A percentile compares a stretch with the other conserved stretches of the same genome.
Conservation (phyloP, 2,113 vertebrate genomes). For the Arothron firmamentum region DNA sequence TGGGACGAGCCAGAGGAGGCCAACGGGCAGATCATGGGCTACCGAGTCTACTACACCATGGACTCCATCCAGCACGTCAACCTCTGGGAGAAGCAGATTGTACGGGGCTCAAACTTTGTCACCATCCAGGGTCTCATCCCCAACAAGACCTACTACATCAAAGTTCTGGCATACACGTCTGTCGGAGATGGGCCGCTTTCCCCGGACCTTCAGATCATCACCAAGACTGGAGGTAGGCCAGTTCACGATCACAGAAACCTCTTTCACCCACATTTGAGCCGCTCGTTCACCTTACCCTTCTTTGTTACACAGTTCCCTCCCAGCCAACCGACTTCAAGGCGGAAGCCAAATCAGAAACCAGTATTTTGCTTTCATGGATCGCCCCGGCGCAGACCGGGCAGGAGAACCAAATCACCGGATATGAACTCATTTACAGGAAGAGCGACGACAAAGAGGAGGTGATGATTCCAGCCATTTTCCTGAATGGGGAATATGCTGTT, state of each 20-base stretch:
- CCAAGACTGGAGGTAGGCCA: constrained; percentile 93
- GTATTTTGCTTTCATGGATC: constrained; percentile 92
- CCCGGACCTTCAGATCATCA: constrained; percentile 95
- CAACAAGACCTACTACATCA: constrained; percentile 96
- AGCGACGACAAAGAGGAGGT: constrained; percentile 95
- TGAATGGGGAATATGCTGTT: too few relatives aligned
- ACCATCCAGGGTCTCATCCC: constrained; percentile 93
- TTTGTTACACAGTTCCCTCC: constrained; percentile 82
- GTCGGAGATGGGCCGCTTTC: constrained; percentile 97
- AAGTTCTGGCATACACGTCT: constrained; percentile 95
- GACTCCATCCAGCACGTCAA: constrained; percentile 89
- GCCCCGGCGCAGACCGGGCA: constrained; percentile 82
- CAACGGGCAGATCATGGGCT: constrained; percentile 97
- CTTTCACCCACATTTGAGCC: too few relatives aligned
- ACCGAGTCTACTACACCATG: constrained; percentile 95
- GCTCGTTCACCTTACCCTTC: constrained; percentile 9
- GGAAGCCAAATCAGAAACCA: constrained; percentile 97
- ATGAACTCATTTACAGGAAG: constrained; percentile 93
- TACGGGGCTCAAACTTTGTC: constrained; percentile 90
- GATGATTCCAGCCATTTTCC: constrained; percentile 6
- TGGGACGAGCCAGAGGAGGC: constrained; percentile 98
- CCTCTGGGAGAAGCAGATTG: constrained; percentile 95
- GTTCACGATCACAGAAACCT: not conserved
- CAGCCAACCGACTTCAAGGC: constrained; percentile 95
- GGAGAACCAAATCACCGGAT: constrained; percentile 91